These are phyloP conservation scores for Odontesthes bonariensis DNA, from an alignment of 2,113 vertebrate genomes.

Conservation along the genomic window DNA sequence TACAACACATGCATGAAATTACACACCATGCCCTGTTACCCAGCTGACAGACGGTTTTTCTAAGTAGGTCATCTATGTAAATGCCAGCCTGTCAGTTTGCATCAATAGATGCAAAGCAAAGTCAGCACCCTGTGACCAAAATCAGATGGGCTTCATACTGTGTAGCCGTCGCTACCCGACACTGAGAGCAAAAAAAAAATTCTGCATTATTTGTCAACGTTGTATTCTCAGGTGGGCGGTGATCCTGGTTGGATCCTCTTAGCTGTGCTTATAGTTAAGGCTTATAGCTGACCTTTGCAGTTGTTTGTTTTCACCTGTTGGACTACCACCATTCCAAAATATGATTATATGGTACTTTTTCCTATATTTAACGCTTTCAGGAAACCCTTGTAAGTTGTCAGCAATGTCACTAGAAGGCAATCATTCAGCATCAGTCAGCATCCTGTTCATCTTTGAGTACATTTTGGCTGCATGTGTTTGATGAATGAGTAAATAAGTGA, in stretches of 20 bases:
- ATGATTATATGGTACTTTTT: background rate
- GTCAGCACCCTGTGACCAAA: slow-evolving; percentile 64
- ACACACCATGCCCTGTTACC: slow-evolving; percentile 57
- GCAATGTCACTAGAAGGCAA: too few relatives aligned
- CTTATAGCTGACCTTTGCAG: background rate
- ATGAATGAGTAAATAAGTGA: too few relatives aligned
- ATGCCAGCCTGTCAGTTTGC: slow-evolving; percentile 80
- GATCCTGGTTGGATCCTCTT: background rate
- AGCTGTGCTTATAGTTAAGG: background rate
- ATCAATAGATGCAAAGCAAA: slow-evolving; percentile 68
- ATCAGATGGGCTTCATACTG: slow-evolving; percentile 35
- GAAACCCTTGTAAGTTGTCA: too few relatives aligned
- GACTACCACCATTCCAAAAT: background rate
- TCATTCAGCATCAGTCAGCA: too few relatives aligned
- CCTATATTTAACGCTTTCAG: background rate
- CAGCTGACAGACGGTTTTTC: slow-evolving; percentile 73
- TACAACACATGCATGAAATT: slow-evolving; percentile 65
- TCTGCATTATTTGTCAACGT: background rate
- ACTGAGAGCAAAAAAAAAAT: slow-evolving; percentile 9
- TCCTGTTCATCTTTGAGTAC: too few relatives aligned
- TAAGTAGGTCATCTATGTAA: slow-evolving; percentile 80
- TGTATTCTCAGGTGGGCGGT: background rate
- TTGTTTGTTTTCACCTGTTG: background rate
- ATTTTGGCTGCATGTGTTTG: too few relatives aligned
- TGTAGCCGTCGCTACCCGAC: slow-evolving; percentile 21